These are phyloP conservation scores for Solenodon paradoxus DNA, from an alignment of 2,113 vertebrate genomes.

Conservation along the genomic window DNA sequence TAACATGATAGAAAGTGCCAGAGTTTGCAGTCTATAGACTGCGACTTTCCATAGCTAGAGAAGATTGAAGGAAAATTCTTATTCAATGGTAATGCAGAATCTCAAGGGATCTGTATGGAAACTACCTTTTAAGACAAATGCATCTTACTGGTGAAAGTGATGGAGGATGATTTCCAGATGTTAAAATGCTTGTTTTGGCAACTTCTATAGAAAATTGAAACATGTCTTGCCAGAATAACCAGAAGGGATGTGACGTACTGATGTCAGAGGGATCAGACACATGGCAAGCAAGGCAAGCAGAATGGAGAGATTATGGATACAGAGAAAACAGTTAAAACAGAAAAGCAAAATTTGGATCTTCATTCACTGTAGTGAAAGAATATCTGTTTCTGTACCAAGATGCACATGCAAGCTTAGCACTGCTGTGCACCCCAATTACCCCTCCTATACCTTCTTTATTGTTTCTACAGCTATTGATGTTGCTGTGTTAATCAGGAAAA, in stretches of 20 bases:
- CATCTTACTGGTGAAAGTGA: slow-evolving; percentile 68
- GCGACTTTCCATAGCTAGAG: slow-evolving; percentile 22
- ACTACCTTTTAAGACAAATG: slow-evolving; percentile 60
- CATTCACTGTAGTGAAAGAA: neutral
- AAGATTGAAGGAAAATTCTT: slow-evolving; percentile 49
- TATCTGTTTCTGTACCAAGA: neutral
- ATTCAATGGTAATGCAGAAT: slow-evolving; percentile 34
- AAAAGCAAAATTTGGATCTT: neutral
- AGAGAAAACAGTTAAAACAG: slow-evolving; percentile 1
- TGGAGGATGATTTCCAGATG: slow-evolving; percentile 83
- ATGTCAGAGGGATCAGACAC: slow-evolving; percentile 55
- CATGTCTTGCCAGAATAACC: slow-evolving; percentile 70
- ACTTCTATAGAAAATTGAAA: slow-evolving; percentile 68
- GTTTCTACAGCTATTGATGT: neutral
- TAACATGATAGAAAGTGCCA: slow-evolving; percentile 20
- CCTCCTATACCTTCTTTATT: neutral
- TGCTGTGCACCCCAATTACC: neutral
- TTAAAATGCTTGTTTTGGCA: slow-evolving; percentile 81
- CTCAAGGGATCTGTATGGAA: slow-evolving; percentile 56
- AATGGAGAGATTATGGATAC: slow-evolving; percentile 61
- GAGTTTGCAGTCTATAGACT: slow-evolving; percentile 18
- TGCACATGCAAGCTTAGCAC: neutral
- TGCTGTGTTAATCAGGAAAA: neutral
- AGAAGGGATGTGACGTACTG: slow-evolving; percentile 66
- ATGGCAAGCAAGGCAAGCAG: slow-evolving; percentile 50